Evolutionary conservation across 2,888 invertebrate genomes (phyloP), one percentile per base, ranked within the genome.

Genomic region (Ectemnius continuus): DNA sequence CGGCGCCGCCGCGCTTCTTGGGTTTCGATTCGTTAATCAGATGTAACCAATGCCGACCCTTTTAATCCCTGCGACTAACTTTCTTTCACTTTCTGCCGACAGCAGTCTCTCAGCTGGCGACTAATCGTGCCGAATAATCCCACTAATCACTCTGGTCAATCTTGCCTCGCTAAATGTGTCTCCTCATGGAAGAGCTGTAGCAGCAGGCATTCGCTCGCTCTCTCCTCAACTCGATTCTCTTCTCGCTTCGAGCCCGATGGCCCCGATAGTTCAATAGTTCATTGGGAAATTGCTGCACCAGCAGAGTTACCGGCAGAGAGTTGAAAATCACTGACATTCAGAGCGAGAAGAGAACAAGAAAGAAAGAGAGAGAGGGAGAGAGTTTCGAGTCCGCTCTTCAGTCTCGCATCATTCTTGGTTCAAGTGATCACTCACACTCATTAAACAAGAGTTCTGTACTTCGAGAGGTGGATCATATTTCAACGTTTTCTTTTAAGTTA

Each of bases 381-480:
- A 36, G 28, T 8, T 1, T 36, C 8, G 36, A 36, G 36, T 36
- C 11, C 0, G 11, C 36, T 8, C 8, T 36, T 36, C 36, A 36
- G 8, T 36, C 36, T 36, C 36, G 23, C 3, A 36, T 36, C 36
- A 11, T 6, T 36, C 36, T 36, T 36, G 36, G 36, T 36, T 36
- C 36, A 11, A 36, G 8, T 36, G 36, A 11, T 36, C 36, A 36
- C 8, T 8, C 36, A 8, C 8, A 11, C 36, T 36, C 36, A 6
- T 36, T 36, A 36, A 36, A 8, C 36, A 11, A 36, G 36, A 36
- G 36, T 67, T 70, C 70, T 48, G 66, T n/a, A 60, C 67, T 70
- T 70, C 45, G 70, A 70, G 60, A 59, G 14, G 20, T 14, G n/a
- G 52, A 16, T 52, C 52, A 14, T 14, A 16, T 14, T 52, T 52